Percentiles rank a stretch among this genome's conserved stretches.
Evolutionary conservation across 2,113 vertebrate genomes (phyloP).

Genomic region (Toxotes jaculatrix): DNA sequence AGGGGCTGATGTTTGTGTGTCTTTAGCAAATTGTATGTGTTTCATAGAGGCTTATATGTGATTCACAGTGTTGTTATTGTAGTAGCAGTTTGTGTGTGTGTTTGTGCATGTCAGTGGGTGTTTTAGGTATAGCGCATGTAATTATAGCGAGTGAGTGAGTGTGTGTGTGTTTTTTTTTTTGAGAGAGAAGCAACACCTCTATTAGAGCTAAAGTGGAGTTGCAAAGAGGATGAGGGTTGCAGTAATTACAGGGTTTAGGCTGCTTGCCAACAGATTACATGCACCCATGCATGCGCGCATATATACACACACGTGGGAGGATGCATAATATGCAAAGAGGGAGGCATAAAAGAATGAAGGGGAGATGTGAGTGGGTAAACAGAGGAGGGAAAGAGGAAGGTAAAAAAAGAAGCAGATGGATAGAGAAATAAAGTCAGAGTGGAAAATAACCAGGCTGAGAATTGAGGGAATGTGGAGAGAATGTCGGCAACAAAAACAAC

Average conservation of each 20-base stretch:
- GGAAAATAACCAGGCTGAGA: slow-evolving; percentile 1
- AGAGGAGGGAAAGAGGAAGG: slow-evolving; percentile 6
- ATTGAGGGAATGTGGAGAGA: background rate
- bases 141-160: slow-evolving; percentile 25
- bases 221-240: slow-evolving; percentile 58
- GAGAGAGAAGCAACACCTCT: slow-evolving; percentile 31
- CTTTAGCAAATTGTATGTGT: slow-evolving; percentile 14
- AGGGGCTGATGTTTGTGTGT: slow-evolving; percentile 3
- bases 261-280: slow-evolving; percentile 53
- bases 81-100: slow-evolving; percentile 26
- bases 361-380: slow-evolving; percentile 48
- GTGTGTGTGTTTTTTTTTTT: slow-evolving; percentile 9
- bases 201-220: slow-evolving; percentile 51
- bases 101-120: slow-evolving; percentile 36
- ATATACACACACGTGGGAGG: slow-evolving; percentile 52
- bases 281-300: slow-evolving; percentile 45
- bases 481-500: background rate
- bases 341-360: slow-evolving; percentile 55
- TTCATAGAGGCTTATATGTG: slow-evolving; percentile 5
- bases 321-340: slow-evolving; percentile 55
- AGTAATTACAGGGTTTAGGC: slow-evolving; percentile 74
- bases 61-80: slow-evolving; percentile 10
- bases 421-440: background rate
- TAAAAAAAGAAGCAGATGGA: slow-evolving; percentile 29
- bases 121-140: slow-evolving; percentile 42